Base-by-base conservation (phyloP, 2,888 invertebrate species). In the Aricia artaxerxes region DNA sequence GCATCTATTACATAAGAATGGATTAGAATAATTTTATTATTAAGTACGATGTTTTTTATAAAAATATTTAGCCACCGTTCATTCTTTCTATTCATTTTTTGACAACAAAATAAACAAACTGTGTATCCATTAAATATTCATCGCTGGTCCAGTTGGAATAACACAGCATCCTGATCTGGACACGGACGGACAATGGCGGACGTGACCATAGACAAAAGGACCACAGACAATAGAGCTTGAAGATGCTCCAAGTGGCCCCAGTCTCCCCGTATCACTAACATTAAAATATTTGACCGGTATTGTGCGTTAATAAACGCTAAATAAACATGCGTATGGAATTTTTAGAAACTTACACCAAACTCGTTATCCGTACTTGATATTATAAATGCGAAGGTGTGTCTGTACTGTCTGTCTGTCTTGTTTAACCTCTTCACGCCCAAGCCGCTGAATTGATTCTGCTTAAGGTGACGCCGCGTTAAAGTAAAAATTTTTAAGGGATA, bases 181-280 rank as follows among this genome's bases (percentile, higher is more conserved):
- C 75, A 40, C 79, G 11, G 31, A 44, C 35, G 78, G 81, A 88
- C 88, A 90, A 89, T 87, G 84, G 83, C 82, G 87, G 84, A 93
- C 94, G 94, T 94, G 94, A 94, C 92, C 91, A 88, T 82, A 88
- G 89, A 93, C 92, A 93, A 93, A 90, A 84, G 69, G 73, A 83
- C 81, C 81, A 79, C 83, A 84, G 81, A 84, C 84, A 82, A 82
- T 80, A 79, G 64, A 77, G 69, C 76, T 76, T 31, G 35, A 53
- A 76, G 76, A 53, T 16, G 76, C 11, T 35, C 31, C 76, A 24
- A 75, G 49, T 75, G 73, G 16, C 44, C 75, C 24, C 31, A 40
- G 44, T 64, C 73, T 73, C 73, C 73, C 60, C 44, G 78, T 79
- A 79, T 53, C 78, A 79, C 44, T 61, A 73, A 79, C 75, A 64